Base-by-base conservation (phyloP, 2,113 vertebrate genomes). In the Pedetes capensis region DNA sequence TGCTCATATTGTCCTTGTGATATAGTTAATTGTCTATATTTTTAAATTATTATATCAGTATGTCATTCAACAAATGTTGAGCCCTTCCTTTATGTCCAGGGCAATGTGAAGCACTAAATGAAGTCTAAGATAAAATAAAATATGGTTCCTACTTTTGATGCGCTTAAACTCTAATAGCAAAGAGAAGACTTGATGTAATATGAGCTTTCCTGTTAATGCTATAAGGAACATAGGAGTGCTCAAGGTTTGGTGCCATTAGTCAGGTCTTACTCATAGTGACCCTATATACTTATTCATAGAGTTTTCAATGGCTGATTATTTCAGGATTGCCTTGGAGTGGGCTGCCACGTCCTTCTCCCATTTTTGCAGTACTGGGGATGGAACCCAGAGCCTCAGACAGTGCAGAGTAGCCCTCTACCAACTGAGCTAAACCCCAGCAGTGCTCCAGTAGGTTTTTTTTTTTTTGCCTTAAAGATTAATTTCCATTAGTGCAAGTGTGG, bases 11-110 rank as follows among this genome's bases (percentile, higher is more conserved):
- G 42, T 84, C 59, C 66, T 89, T 80, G 44, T 82, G 53, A 72
- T 93, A 63, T 59, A 72, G 39, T 82, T 92, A 94, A 84, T 72
- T 89, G 20, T 78, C 69, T 92, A 18, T 68, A 64, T 93, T 93
- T 89, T 55, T 16, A 92, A 96, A 74, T 90, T 90, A 93, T 42
- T 90, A 29, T 49, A 63, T 87, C 49, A 34, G 20, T 80, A 49
- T 47, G 27, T 90, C 81, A 95, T 72, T 95, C 51, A 83, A 69
- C 25, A 79, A 90, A 85, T 68, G 29, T 42, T 42, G 34, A 76
- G 29, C 23, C 20, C 22, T 91, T 80, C 27, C 9, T 89, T 89
- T 90, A 55, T 59, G n/a, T 81, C 12, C 10, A 20, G 4, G 42
- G 74, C 4, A 93, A 66, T 74, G 37, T 6, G 22, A 90, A 84